Conservation (phyloP, 2,888 invertebrate species). For the Acleris laterana region DNA sequence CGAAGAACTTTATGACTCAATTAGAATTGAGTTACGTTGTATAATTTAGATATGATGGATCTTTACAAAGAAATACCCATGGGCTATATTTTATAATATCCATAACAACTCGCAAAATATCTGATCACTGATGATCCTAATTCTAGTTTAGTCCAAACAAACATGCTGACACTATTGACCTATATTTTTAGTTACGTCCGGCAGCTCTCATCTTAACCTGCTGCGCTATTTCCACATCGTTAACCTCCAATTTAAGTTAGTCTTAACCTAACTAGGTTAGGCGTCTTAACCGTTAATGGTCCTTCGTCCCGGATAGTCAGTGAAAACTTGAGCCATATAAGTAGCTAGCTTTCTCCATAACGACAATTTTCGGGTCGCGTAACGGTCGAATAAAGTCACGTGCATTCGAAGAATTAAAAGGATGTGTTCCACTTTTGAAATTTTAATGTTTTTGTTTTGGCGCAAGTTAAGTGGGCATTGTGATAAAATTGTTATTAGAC, state of each 20-base stretch:
- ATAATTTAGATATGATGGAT: too few relatives aligned
- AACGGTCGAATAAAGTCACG: constrained; percentile 50
- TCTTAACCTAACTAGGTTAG: constrained; percentile 20
- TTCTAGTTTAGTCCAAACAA: too few relatives aligned
- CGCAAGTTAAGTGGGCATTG: background rate
- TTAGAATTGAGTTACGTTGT: too few relatives aligned
- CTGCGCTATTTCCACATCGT: constrained; percentile 8
- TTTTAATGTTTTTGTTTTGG: constrained; percentile 20
- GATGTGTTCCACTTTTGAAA: constrained; percentile 13
- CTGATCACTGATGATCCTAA: too few relatives aligned
- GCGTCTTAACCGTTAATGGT: constrained; percentile 19
- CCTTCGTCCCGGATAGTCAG: constrained; percentile 30
- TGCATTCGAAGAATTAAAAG: constrained; percentile 42
- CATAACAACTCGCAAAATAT: too few relatives aligned
- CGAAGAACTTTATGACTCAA: too few relatives aligned
- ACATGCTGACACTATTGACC: too few relatives aligned
- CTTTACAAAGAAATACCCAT: too few relatives aligned
- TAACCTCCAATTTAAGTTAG: constrained; percentile 23
- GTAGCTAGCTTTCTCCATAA: constrained; percentile 55
- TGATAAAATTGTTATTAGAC: constrained; percentile 5
- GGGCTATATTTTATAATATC: too few relatives aligned
- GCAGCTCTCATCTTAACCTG: constrained; percentile 6
- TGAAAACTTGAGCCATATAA: constrained; percentile 43
- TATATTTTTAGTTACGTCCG: background rate
- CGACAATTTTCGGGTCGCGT: constrained; percentile 58